phyloP scores from a whole-genome alignment of 2,113 vertebrate species.

The Zapus hudsonius region DNA sequence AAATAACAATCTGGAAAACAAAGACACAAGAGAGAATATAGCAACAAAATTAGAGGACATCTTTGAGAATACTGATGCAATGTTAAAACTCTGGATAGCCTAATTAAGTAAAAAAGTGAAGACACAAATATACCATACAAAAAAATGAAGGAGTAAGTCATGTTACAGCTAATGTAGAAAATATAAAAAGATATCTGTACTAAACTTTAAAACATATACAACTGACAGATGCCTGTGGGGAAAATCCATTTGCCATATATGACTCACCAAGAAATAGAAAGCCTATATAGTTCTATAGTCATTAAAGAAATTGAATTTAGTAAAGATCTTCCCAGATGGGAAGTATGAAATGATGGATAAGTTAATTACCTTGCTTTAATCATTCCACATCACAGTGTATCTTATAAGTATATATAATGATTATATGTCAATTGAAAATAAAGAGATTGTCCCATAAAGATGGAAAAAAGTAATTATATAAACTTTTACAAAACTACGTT shows the following conservation, averaged over 20 bases:
- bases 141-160: background rate
- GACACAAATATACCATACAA: background rate
- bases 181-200: background rate
- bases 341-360: background rate
- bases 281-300: background rate
- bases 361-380: background rate
- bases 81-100: background rate
- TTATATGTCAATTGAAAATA: background rate
- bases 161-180: background rate
- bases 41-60: background rate
- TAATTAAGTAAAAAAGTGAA: background rate
- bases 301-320: conserved; percentile 42
- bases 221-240: background rate
- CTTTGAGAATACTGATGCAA: background rate
- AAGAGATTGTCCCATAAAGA: background rate
- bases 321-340: background rate
- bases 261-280: conserved; percentile 22
- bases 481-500: background rate
- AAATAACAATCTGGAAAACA: conserved; percentile 21
- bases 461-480: background rate
- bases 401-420: background rate
- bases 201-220: conserved; percentile 22
- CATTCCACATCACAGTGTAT: background rate
- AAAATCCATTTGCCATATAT: background rate
- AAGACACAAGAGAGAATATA: background rate